These are phyloP conservation scores for Lymantria monacha DNA, from an alignment of 2,888 invertebrate species.

Conservation along the genomic window DNA sequence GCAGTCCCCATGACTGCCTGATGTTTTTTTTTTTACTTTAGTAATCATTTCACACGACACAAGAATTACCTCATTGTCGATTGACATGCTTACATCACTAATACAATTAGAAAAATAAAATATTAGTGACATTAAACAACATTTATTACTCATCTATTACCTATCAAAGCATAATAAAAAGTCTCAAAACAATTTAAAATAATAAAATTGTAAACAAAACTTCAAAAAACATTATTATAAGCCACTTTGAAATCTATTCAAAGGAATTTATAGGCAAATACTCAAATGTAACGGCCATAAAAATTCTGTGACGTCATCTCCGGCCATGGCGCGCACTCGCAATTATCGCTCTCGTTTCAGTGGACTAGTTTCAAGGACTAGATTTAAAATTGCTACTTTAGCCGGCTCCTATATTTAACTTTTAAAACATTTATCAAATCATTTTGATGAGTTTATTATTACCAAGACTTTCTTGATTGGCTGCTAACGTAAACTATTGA, in stretches of 20 bases:
- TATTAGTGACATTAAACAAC: no score
- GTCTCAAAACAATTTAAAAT: background rate
- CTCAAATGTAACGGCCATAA: conserved; percentile 28
- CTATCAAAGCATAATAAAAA: no score
- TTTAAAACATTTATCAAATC: background rate
- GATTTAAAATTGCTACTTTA: conserved; percentile 25
- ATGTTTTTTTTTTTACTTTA: no score
- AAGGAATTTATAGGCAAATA: conserved; percentile 23
- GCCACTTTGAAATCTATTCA: conserved; percentile 24
- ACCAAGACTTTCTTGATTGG: no score
- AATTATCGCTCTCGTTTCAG: conserved; percentile 27
- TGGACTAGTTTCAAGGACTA: conserved; percentile 30
- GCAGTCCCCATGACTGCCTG: no score
- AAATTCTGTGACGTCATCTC: conserved; percentile 32
- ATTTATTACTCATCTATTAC: no score
- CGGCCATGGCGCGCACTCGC: conserved; percentile 17
- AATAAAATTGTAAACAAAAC: conserved; percentile 6
- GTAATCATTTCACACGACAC: no score
- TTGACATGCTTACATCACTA: no score
- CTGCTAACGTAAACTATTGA: no score
- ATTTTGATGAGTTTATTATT: no score
- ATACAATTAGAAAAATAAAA: no score
- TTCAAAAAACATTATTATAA: conserved; percentile 13
- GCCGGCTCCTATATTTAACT: conserved; percentile 14
- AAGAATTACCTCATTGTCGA: no score